Evolutionary conservation across 1,140 invertebrate genomes (phyloP).

Genomic region (Reticulitermes speratus): DNA sequence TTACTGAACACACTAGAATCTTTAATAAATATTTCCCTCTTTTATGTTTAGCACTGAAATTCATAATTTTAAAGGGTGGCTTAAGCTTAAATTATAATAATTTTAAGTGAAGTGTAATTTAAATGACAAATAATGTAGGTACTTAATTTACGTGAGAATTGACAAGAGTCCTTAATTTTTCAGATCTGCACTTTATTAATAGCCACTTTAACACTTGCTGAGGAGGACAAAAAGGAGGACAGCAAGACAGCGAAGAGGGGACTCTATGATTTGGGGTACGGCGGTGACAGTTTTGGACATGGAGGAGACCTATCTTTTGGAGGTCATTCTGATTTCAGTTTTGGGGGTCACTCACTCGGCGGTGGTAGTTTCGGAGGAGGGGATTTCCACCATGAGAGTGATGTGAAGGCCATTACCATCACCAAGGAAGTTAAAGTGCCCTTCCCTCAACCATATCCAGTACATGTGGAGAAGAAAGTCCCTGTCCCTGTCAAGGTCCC

Average conservation of each 20-base stretch:
- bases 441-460: background rate
- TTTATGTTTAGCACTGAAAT: too few relatives aligned
- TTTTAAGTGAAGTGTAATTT: too few relatives aligned
- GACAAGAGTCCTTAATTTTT: background rate
- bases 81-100: too few relatives aligned
- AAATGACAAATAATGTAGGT: too few relatives aligned
- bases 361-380: conserved; percentile 18
- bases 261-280: conserved; percentile 24
- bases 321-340: background rate
- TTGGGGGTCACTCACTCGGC: conserved; percentile 1
- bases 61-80: too few relatives aligned
- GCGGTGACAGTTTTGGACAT: background rate
- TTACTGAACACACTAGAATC: too few relatives aligned
- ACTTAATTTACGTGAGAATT: too few relatives aligned
- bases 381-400: background rate
- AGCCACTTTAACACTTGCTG: background rate
- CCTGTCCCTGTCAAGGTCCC: background rate
- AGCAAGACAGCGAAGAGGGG: conserved; percentile 22
- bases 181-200: conserved; percentile 20
- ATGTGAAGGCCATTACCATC: background rate
- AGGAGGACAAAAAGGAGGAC: conserved; percentile 25
- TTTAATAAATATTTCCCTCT: too few relatives aligned
- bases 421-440: background rate
- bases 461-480: background rate
- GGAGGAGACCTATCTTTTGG: background rate